A percentile compares a stretch with the other conserved stretches of the same genome.
phyloP scores from a whole-genome alignment of 2,113 vertebrate genomes.

The Crotalus viridis region DNA sequence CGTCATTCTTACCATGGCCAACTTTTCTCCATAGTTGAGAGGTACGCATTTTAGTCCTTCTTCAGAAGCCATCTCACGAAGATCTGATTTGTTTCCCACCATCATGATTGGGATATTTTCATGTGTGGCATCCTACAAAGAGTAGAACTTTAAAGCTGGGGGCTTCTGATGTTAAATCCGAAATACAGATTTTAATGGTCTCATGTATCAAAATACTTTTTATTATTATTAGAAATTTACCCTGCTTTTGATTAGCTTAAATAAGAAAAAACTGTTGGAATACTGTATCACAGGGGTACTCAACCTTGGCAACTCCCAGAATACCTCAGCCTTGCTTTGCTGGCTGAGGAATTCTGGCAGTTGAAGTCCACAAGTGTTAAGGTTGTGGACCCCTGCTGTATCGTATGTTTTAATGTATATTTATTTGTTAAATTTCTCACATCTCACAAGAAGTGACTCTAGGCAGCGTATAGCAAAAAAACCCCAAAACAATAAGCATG shows the following conservation, averaged over 20 bases:
- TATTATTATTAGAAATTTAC: background rate
- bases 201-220: background rate
- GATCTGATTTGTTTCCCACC: slow-evolving; percentile 93
- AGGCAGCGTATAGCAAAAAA: background rate
- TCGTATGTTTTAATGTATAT: background rate
- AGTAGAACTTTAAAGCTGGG: background rate
- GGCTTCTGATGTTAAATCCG: background rate
- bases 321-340: too few relatives aligned
- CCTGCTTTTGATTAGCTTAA: background rate
- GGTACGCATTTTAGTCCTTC: slow-evolving; percentile 78
- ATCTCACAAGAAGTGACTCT: background rate
- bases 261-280: background rate
- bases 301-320: too few relatives aligned
- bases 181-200: fast-evolving
- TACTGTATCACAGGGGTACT: background rate
- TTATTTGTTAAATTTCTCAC: background rate
- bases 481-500: background rate
- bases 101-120: slow-evolving; percentile 93
- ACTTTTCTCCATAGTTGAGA: slow-evolving; percentile 86
- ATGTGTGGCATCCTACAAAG: slow-evolving; percentile 79
- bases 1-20: slow-evolving; percentile 85
- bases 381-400: background rate
- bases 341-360: too few relatives aligned
- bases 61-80: slow-evolving; percentile 70
- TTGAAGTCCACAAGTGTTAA: too few relatives aligned